Base-by-base conservation (phyloP, 2,113 vertebrate genomes). In the Ctenodactylus gundi region DNA sequence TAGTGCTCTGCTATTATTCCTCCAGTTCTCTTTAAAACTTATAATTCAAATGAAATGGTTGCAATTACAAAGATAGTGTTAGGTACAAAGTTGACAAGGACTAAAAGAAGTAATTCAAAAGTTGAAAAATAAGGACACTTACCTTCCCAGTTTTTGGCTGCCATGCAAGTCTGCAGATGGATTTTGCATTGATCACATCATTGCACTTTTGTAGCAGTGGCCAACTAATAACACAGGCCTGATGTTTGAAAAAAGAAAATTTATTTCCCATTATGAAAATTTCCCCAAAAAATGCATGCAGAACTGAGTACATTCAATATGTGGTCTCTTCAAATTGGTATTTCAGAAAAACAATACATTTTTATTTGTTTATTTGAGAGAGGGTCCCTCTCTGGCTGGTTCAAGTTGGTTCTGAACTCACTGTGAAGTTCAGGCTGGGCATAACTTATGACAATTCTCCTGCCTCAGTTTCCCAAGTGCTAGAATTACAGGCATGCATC, bases 91-190 rank as follows among this genome's bases (percentile, higher is more conserved):
- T 39, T 49, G 44, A 75, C 27, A 75, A 96, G 62, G 55, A 97
- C 7, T 51, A 1, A 29, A 90, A 86, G 25, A 95, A 31, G 93
- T 58, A 82, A 94, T 90, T 58, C 21, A 75, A 85, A 94, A 34
- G n/a, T 7, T 81, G 7, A n/a, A 46, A 31, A 92, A 51, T 4
- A 49, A 36, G 31, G 31, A 39, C 75, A 93, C 62, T 97, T 97
- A 99, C 99, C 98, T 99, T 98, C n/a, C 98, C 99, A 9, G 72
- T 95, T 78, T 85, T 81, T 1, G 99, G 99, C 94, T 99, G 99
- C 99, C 99, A 99, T 55, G 98, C 97, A 86, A 99, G 98, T 53
- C 99, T 98, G 96, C 99, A 99, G 94, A 99, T 98, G 70, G 99
- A 99, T 97, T 98, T 99, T 39, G 99, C 99, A 89, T 98, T 99